Base-by-base conservation (phyloP, 37 sponge, comb jelly and placozoan genomes). In the Lycopodina hypogea region DNA sequence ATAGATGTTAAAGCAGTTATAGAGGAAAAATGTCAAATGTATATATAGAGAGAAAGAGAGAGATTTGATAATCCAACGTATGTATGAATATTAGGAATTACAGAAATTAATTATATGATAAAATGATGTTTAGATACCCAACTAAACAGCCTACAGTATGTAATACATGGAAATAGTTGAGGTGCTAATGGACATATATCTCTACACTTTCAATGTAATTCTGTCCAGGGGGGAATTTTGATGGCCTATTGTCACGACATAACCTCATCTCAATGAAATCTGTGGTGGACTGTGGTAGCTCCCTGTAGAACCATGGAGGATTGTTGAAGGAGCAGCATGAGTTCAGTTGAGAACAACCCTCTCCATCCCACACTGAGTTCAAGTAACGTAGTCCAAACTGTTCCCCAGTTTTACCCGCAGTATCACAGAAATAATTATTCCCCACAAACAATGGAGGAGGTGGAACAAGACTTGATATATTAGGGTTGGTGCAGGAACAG, bases 291-390 rank as follows among this genome's bases (percentile, higher is more conserved):
- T 18, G 4, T 21, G 56, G 26, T 12, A 83, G 56, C 22, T 23
- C 1, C 50, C 4, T 68, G 35, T 37, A 69, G 77, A 78, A 78
- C 86, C 86, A 78, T 24, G 86, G 86, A 11, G 77, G 72, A 60
- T 6, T 48, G 11, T 56, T 30, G 22, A 37, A 23, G 24, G 30
- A 30, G 71, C 86, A 85, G 37, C 68, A 67, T 2, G 50, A 1
- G 62, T 22, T 62, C 17, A 51, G 36, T 17, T 59, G 4, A 14
- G 74, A 73, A 71, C 78, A 78, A 21, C 85, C 78, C 29, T 58
- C 29, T 36, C 86, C 86, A 65, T 71, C 79, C 79, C 79, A 85
- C 29, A 85, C 42, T 24, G 86, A 74, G 50, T 78, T 65, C 37
- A n/a, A 39, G 48, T 4, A 29, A 57, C 69, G 30, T 64, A 58